Percentiles rank a stretch among this genome's conserved stretches.
phyloP scores from a whole-genome alignment of 2,113 vertebrate species.

The Taurulus bubalis region DNA sequence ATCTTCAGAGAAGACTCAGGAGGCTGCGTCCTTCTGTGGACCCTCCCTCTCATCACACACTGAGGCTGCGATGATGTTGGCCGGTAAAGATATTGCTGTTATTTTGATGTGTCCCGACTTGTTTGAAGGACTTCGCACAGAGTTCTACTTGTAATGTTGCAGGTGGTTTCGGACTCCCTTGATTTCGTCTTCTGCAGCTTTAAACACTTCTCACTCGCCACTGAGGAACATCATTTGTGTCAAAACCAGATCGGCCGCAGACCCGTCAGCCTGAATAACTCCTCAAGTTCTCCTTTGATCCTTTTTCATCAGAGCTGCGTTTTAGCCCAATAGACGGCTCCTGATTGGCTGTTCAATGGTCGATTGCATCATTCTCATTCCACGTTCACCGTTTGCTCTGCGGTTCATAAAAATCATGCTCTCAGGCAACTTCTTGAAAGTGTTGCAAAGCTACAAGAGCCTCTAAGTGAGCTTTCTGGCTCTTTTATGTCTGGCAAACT shows the following conservation, averaged over 20 bases:
- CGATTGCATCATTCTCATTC: constrained; percentile 24
- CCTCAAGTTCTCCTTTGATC: constrained; percentile 4
- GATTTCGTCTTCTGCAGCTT: neutral
- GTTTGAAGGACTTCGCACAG: neutral
- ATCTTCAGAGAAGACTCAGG: neutral
- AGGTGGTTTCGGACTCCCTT: neutral
- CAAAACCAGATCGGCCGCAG: neutral
- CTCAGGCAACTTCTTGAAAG: neutral
- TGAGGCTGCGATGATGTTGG: neutral
- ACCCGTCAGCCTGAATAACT: constrained; percentile 8
- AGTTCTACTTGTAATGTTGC: neutral
- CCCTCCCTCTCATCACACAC: neutral
- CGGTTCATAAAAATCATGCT: neutral
- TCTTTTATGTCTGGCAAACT: neutral
- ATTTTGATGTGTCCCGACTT: neutral
- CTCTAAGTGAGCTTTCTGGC: neutral
- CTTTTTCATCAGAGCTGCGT: constrained; percentile 22
- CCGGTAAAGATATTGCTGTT: neutral
- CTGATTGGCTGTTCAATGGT: constrained; percentile 40
- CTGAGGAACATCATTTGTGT: neutral
- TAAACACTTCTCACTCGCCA: neutral
- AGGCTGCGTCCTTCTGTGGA: too few relatives aligned
- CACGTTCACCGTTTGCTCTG: neutral
- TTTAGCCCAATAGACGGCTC: neutral
- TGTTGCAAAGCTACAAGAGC: neutral